These are phyloP conservation scores for Parthenolecanium corni DNA, from an alignment of 2,888 invertebrate species.

Conservation along the genomic window DNA sequence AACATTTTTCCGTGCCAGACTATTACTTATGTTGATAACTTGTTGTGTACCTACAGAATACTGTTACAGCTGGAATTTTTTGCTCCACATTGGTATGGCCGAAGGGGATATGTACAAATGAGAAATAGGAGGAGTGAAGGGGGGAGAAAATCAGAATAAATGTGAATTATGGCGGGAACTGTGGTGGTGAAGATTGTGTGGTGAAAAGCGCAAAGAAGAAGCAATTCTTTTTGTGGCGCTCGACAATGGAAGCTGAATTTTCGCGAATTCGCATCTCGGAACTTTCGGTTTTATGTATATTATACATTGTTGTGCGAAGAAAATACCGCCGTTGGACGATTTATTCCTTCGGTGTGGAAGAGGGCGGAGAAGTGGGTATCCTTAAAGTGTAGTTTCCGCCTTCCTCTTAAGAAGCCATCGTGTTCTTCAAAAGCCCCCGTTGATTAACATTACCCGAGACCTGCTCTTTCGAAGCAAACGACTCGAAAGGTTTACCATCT, in stretches of 20 bases:
- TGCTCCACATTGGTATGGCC: too few relatives aligned
- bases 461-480: slow-evolving; percentile 16
- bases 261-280: slow-evolving; percentile 12
- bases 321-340: slow-evolving; percentile 18
- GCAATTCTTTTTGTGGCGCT: background rate
- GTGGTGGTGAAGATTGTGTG: too few relatives aligned
- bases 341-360: slow-evolving; percentile 28
- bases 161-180: too few relatives aligned
- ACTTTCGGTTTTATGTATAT: too few relatives aligned
- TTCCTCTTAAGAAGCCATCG: slow-evolving; percentile 25
- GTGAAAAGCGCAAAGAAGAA: too few relatives aligned
- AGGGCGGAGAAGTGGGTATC: slow-evolving; percentile 19
- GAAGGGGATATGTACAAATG: too few relatives aligned
- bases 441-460: slow-evolving; percentile 27
- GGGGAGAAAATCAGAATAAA: too few relatives aligned
- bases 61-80: too few relatives aligned
- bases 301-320: slow-evolving; percentile 26
- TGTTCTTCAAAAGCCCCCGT: slow-evolving; percentile 25
- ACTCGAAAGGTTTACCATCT: slow-evolving; percentile 19
- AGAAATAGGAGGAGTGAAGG: too few relatives aligned
- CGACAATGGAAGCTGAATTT: slow-evolving; percentile 8
- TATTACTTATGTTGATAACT: too few relatives aligned
- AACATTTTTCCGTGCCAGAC: too few relatives aligned
- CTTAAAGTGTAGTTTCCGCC: slow-evolving; percentile 27
- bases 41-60: too few relatives aligned